phyloP scores from a whole-genome alignment of 2,797 vertebrate species.

The Coracias cyanogaster region DNA sequence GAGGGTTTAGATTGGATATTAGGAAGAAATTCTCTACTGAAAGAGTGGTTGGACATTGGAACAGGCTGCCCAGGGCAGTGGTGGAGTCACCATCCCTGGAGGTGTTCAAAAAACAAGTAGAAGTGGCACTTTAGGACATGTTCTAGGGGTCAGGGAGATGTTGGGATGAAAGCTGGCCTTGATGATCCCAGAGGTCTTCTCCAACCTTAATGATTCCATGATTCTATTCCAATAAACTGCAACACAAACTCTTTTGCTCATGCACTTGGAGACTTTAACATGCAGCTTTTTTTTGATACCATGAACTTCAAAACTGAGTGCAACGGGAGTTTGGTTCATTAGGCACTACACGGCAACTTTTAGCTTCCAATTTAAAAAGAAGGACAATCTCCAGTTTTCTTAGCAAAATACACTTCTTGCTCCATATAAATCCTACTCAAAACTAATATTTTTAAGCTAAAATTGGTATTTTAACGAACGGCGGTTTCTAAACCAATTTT shows the following conservation, averaged over 20 bases:
- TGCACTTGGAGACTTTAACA: background rate
- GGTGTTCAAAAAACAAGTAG: no score
- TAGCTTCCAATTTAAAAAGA: background rate
- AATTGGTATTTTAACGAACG: background rate
- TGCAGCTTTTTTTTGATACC: background rate
- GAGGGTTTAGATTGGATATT: no score
- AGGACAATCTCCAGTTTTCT: background rate
- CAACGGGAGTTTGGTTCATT: background rate
- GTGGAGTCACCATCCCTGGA: no score
- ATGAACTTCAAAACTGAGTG: background rate
- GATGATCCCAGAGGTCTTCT: no score
- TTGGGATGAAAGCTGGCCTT: no score
- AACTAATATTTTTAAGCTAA: background rate
- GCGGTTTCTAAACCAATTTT: background rate
- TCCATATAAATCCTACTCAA: background rate
- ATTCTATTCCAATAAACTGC: background rate
- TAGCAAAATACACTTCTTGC: background rate
- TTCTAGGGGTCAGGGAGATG: no score
- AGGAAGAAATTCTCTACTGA: no score
- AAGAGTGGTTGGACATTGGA: no score
- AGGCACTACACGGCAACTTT: background rate
- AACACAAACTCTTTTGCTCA: background rate
- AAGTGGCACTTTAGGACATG: no score
- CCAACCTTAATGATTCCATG: no score
- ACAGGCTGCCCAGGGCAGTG: no score